Base-by-base conservation (phyloP, 2,797 vertebrate species). In the Falco berigora region DNA sequence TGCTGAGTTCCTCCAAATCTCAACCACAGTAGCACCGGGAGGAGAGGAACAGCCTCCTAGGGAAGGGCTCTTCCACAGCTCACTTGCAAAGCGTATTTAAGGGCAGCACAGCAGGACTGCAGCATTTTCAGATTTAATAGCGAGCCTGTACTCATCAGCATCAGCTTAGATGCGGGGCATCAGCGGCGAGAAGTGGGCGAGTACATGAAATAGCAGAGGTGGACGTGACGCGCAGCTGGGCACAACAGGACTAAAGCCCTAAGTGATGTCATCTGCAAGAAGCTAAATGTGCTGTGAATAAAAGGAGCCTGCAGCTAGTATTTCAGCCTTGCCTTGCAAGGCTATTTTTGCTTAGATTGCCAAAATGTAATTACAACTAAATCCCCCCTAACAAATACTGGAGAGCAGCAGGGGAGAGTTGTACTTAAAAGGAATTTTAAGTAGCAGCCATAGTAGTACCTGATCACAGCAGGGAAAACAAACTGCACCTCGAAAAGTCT, bases 341-440 rank as follows among this genome's bases (percentile, higher is more conserved):
- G 79, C 90, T 97, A 96, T 89, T 95, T 94, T 75, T 94, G 97
- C 92, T 96, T 94, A 93, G 74, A 96, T 64, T 86, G 76, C 93
- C 88, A 83, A 94, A 97, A 94, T 49, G 92, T 79, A 96, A 97
- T 96, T 97, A 96, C 75, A 79, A 74, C 85, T 96, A 96, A 96
- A 96, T 96, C 95, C 82, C 91, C 92, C 91, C 74, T 94, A 95
- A 97, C 93, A 95, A 96, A 95, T 89, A 95, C 77, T 40, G n/a
- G 69, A 92, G 91, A 96, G 52, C 95, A 88, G 96, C 91, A 90
- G 97, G 97, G 89, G 90, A 92, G 82, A 89, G 23, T 18, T 77
- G 90, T 94, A 96, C 93, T 96, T 94, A 89, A 94, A 92, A 92
- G 50, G 94, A 96, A 97, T 91, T 95, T 86, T 83, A 96, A 96